These are phyloP conservation scores for Pollenia labialis DNA, from an alignment of 2,888 invertebrate genomes.

Conservation along the genomic window DNA sequence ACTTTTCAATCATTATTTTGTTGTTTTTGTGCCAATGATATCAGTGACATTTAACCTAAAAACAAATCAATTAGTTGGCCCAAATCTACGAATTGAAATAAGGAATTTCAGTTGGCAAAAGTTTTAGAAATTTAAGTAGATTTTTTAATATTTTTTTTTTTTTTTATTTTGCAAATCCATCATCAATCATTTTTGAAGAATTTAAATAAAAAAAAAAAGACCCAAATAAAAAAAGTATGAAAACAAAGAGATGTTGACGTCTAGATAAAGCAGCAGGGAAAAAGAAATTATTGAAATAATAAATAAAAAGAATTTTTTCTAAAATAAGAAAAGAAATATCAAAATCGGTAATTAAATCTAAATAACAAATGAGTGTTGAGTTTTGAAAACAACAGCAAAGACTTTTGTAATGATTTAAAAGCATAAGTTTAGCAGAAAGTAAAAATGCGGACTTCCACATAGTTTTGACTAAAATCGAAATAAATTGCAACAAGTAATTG, in stretches of 20 bases:
- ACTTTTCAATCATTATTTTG: background rate
- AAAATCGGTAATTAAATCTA: no score
- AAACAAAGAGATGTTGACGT: slow-evolving; percentile 17
- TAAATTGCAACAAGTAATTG: no score
- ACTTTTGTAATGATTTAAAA: no score
- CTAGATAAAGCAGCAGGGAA: slow-evolving; percentile 6
- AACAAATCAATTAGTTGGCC: slow-evolving; percentile 61
- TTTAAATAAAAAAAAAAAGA: slow-evolving; percentile 4
- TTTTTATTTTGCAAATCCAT: slow-evolving; percentile 1
- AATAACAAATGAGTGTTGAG: no score
- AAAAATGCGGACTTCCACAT: no score
- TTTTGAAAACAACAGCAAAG: no score
- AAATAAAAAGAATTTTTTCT: background rate
- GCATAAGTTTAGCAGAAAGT: no score
- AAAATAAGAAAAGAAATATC: background rate
- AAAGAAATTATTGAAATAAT: background rate
- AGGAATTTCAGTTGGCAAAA: slow-evolving; percentile 5
- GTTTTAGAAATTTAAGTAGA: background rate
- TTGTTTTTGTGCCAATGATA: slow-evolving; percentile 43
- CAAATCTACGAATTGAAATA: background rate
- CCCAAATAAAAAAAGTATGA: background rate
- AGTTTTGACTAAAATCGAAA: no score
- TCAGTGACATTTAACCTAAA: slow-evolving; percentile 66
- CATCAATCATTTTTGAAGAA: slow-evolving; percentile 45
- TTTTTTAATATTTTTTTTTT: background rate